phyloP scores from a whole-genome alignment of 2,888 invertebrate species.

The Platypus cylindrus region DNA sequence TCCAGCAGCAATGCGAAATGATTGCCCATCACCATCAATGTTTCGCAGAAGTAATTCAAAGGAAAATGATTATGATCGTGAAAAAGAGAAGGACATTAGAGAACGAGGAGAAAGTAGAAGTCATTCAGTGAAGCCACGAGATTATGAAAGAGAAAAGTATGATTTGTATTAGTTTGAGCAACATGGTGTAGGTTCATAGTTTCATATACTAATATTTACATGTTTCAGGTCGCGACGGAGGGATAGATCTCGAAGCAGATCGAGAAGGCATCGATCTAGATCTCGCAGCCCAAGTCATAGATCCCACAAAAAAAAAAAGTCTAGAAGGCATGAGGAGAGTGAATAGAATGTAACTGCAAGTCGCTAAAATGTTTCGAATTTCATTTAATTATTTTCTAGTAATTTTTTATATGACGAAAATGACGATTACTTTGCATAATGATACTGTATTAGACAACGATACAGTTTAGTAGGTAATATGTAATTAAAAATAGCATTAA shows the following conservation, averaged over 20 bases:
- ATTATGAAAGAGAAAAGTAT: conserved; percentile 35
- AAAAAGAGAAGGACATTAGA: conserved; percentile 34
- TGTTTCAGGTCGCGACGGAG: conserved; percentile 45
- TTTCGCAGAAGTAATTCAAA: conserved; percentile 19
- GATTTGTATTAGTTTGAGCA: conserved; percentile 1
- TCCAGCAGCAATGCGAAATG: conserved; percentile 17
- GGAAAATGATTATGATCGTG: conserved; percentile 35
- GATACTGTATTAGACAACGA: no score
- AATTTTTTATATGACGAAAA: no score
- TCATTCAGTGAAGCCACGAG: conserved; percentile 29
- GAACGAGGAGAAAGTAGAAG: conserved; percentile 31
- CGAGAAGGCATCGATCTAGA: conserved; percentile 56
- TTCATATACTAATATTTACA: conserved; percentile 1
- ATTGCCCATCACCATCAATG: no score
- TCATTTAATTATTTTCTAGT: no score
- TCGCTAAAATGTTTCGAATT: no score
- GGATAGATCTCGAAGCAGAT: conserved; percentile 54
- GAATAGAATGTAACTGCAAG: no score
- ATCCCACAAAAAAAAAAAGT: conserved; percentile 49
- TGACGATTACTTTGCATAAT: no score
- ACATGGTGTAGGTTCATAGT: no score
- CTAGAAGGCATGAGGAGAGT: conserved; percentile 59
- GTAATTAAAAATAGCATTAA: no score
- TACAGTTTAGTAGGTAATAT: no score
- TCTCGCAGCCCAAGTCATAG: conserved; percentile 57